A percentile compares a stretch with the other conserved stretches of the same genome.
These are phyloP conservation scores for Carassius auratus DNA, from an alignment of 2,113 vertebrate species.

Conservation along the genomic window DNA sequence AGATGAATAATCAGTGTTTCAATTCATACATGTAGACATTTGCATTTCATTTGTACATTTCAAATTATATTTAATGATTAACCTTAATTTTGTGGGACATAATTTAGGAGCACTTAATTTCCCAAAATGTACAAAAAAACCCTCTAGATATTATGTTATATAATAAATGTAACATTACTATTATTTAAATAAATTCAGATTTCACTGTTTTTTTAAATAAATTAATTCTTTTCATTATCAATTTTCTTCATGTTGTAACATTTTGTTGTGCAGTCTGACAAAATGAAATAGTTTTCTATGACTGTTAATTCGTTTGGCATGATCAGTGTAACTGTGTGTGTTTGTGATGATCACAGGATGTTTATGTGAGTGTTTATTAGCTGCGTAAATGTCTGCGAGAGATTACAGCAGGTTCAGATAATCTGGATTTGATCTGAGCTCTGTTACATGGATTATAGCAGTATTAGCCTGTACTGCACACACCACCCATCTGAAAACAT, in stretches of 20 bases:
- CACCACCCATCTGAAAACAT: not conserved
- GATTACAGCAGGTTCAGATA: conserved; percentile 21
- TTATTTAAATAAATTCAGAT: no score
- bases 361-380: not conserved
- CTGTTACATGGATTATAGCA: conserved; percentile 18
- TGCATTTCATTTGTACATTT: no score
- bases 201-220: not conserved
- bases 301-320: not conserved
- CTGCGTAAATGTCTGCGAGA: not conserved
- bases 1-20: no score
- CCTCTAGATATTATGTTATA: no score
- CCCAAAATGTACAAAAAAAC: no score
- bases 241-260: not conserved
- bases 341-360: not conserved
- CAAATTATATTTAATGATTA: no score
- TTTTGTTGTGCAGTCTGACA: not conserved
- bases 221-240: not conserved
- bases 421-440: conserved; percentile 22
- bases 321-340: not conserved
- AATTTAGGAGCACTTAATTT: no score
- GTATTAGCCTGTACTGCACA: no score
- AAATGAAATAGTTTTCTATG: not conserved
- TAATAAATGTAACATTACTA: no score
- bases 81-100: no score
- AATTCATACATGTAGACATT: no score